These are phyloP conservation scores for Epizoanthus rinbou DNA, from an alignment of 92 coral and sea anemone genomes.

Conservation along the genomic window DNA sequence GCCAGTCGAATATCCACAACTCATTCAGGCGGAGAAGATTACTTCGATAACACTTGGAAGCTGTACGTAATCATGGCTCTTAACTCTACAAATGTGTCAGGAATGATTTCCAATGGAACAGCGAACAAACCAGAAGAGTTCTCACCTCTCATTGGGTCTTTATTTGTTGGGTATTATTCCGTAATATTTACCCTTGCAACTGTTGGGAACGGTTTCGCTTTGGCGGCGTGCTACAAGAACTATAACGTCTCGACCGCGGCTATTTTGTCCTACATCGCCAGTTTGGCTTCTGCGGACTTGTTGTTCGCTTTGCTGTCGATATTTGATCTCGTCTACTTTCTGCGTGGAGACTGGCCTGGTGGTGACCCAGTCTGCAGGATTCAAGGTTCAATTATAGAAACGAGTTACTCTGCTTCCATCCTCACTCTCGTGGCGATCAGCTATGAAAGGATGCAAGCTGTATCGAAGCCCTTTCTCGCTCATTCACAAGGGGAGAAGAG, in stretches of 20 bases:
- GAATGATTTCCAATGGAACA: constrained; percentile 27
- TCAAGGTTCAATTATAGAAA: constrained; percentile 39
- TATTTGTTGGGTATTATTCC: constrained; percentile 54
- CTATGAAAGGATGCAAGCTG: constrained; percentile 37
- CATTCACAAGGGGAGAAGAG: constrained; percentile 7
- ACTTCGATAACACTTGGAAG: background rate
- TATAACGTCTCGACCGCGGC: background rate
- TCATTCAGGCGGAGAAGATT: constrained; percentile 15
- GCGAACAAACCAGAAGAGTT: background rate
- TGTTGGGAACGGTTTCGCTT: constrained; percentile 62
- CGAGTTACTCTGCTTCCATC: constrained; percentile 46
- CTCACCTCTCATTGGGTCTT: constrained; percentile 29
- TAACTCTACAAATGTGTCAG: background rate
- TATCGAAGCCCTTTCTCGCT: constrained; percentile 42
- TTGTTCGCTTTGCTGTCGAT: constrained; percentile 29
- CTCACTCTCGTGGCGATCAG: constrained; percentile 57
- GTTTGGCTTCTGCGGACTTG: constrained; percentile 41
- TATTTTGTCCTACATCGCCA: constrained; percentile 36
- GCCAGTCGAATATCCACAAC: too few relatives aligned
- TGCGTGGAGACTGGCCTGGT: constrained; percentile 34
- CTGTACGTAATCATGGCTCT: constrained; percentile 3
- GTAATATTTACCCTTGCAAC: constrained; percentile 60
- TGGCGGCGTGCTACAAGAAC: constrained; percentile 36
- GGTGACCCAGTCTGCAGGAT: constrained; percentile 30
- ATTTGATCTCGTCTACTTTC: constrained; percentile 37